These are phyloP conservation scores for Baryphthengus martii DNA, from an alignment of 2,113 vertebrate species.

Conservation along the genomic window DNA sequence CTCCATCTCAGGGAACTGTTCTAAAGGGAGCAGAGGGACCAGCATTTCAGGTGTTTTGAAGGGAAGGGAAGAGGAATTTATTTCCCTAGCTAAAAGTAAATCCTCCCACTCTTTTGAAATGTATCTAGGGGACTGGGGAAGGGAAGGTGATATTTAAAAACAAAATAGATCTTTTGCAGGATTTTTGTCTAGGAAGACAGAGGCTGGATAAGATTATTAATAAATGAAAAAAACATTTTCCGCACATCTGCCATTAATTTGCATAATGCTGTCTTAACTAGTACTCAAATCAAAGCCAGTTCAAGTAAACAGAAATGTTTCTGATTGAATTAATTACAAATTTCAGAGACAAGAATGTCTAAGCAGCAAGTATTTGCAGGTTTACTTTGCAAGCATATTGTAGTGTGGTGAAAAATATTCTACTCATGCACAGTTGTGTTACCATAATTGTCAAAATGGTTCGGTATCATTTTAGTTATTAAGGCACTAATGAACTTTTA, in stretches of 20 bases:
- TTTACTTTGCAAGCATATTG: background rate
- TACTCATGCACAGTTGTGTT: background rate
- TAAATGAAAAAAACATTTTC: background rate
- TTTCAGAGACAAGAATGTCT: background rate
- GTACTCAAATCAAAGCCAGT: slow-evolving; percentile 24
- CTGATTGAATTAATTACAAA: background rate
- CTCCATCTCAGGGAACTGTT: background rate
- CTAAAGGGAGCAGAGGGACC: background rate
- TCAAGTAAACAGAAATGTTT: slow-evolving; percentile 5
- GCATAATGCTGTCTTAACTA: background rate
- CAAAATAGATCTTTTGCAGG: background rate
- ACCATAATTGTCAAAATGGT: slow-evolving; percentile 37
- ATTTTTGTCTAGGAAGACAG: background rate
- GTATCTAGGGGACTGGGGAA: background rate
- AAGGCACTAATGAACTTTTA: slow-evolving; percentile 29
- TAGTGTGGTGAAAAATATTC: slow-evolving; percentile 4
- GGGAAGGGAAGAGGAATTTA: background rate
- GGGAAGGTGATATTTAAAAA: background rate
- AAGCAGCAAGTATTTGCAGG: background rate
- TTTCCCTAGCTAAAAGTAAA: background rate
- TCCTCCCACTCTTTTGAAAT: background rate
- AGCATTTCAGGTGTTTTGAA: background rate
- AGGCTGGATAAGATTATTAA: background rate
- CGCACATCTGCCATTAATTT: background rate
- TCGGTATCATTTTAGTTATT: slow-evolving; percentile 33